These are phyloP conservation scores for Miltochrista miniata DNA, from an alignment of 2,888 invertebrate genomes.

Conservation along the genomic window DNA sequence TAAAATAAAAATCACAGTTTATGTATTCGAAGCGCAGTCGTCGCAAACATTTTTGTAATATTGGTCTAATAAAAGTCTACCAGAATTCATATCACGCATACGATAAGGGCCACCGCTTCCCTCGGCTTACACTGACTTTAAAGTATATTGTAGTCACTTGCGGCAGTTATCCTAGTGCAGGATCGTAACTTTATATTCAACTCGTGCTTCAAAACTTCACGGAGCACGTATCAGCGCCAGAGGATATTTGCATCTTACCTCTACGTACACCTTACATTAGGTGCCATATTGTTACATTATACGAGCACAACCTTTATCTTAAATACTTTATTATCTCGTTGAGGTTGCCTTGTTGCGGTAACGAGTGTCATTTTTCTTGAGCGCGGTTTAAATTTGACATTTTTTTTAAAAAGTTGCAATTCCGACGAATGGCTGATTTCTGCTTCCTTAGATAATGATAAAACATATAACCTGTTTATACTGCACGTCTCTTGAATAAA, in stretches of 20 bases:
- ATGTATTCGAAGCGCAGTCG: constrained; percentile 67
- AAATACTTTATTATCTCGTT: not conserved
- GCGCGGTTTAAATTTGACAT: not conserved
- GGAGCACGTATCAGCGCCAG: constrained; percentile 63
- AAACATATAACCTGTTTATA: too few relatives aligned
- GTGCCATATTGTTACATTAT: constrained; percentile 64
- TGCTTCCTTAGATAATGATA: too few relatives aligned
- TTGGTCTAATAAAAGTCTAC: constrained; percentile 65
- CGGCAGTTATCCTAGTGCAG: constrained; percentile 55
- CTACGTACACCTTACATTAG: constrained; percentile 59
- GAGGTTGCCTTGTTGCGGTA: too few relatives aligned
- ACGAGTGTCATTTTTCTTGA: not conserved
- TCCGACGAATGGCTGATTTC: too few relatives aligned
- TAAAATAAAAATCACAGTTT: constrained; percentile 48
- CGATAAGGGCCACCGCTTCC: constrained; percentile 69
- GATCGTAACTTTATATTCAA: constrained; percentile 63
- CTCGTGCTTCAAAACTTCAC: constrained; percentile 61
- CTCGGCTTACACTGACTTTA: constrained; percentile 65
- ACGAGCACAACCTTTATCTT: constrained; percentile 18
- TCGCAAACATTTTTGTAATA: constrained; percentile 70
- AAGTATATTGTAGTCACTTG: constrained; percentile 68
- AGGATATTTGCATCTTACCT: constrained; percentile 74
- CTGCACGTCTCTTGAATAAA: too few relatives aligned
- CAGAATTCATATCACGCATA: constrained; percentile 68
- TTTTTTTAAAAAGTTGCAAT: too few relatives aligned